Conservation (phyloP, 2,113 vertebrate genomes). For the Saguinus imperator region DNA sequence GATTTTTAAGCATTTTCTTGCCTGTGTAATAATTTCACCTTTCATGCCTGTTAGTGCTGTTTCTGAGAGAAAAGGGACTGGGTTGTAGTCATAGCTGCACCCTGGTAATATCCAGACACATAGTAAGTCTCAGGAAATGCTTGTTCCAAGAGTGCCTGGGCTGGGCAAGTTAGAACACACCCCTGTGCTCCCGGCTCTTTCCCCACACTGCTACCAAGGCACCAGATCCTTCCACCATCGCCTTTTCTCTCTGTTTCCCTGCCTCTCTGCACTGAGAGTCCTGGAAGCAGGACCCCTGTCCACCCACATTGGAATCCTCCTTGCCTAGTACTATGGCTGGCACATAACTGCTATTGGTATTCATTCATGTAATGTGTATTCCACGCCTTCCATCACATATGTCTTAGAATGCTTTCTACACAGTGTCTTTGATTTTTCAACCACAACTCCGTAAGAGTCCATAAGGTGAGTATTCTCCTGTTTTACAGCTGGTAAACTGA, state of each 20-base stretch:
- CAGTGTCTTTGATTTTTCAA: background rate
- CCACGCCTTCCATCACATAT: background rate
- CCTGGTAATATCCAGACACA: background rate
- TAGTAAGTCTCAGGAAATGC: background rate
- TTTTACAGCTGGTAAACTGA: constrained; percentile 24
- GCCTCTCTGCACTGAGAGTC: background rate
- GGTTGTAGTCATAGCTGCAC: background rate
- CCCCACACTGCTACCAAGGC: background rate
- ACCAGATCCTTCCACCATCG: background rate
- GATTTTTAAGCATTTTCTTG: background rate
- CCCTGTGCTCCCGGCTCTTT: background rate
- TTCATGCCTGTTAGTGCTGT: background rate
- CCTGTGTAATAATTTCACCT: background rate
- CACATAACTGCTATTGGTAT: background rate
- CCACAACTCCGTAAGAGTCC: background rate
- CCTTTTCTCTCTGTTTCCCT: background rate
- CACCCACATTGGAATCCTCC: background rate
- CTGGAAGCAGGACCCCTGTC: background rate
- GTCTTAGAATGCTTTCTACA: background rate
- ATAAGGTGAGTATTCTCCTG: background rate
- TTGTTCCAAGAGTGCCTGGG: background rate
- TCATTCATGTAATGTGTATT: background rate
- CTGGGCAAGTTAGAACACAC: background rate
- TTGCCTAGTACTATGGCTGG: background rate
- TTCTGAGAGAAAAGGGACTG: background rate